A percentile compares a stretch with the other conserved stretches of the same genome.
phyloP scores from a whole-genome alignment of 2,888 invertebrate genomes.

The Habroteleia sp. region DNA sequence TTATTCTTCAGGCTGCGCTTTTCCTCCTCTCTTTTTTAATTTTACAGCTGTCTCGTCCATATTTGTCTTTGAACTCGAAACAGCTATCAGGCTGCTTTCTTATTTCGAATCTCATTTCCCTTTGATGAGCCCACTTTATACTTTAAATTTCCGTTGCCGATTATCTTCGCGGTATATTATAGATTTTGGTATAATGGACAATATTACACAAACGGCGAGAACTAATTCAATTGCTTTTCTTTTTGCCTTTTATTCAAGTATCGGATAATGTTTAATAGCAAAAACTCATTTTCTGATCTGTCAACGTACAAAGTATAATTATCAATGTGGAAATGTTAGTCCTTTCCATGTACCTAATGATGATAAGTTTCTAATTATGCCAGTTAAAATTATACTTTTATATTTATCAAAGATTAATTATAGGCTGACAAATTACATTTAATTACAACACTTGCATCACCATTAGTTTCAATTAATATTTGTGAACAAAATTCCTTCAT shows the following conservation, averaged over 20 bases:
- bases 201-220: conserved; percentile 31
- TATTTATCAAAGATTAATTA: too few species aligned
- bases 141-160: conserved; percentile 43
- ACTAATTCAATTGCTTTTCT: conserved; percentile 15
- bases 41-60: conserved; percentile 53
- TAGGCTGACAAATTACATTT: too few species aligned
- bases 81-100: conserved; percentile 22
- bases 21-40: conserved; percentile 37
- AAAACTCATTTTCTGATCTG: conserved; percentile 32
- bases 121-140: conserved; percentile 45
- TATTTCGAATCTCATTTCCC: conserved; percentile 30
- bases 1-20: conserved; percentile 40
- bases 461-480: too few species aligned
- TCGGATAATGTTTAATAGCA: conserved; percentile 15
- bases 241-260: conserved; percentile 24
- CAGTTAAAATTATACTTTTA: too few species aligned
- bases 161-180: conserved; percentile 54
- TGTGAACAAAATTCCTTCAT: too few species aligned
- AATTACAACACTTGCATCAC: too few species aligned
- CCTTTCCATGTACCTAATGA: too few species aligned
- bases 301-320: too few species aligned
- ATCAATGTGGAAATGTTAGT: too few species aligned
- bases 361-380: too few species aligned
- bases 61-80: conserved; percentile 57
- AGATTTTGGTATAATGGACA: conserved; percentile 47